Conservation (phyloP, 2,797 vertebrate species). For the Malurus splendens region DNA sequence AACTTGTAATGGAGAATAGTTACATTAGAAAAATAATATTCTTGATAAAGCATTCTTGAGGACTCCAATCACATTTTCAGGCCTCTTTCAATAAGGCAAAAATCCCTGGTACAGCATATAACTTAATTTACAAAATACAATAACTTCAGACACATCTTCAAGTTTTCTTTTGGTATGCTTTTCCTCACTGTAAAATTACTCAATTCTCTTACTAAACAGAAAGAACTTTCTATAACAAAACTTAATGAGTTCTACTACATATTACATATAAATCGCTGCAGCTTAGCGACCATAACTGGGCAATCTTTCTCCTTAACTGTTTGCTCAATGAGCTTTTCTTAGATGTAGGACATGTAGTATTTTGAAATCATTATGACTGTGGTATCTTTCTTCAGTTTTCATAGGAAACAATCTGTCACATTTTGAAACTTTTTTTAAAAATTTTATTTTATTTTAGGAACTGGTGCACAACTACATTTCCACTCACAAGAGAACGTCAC, state of each 20-base stretch:
- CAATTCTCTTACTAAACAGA: conserved; percentile 63
- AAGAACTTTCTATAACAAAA: conserved; percentile 67
- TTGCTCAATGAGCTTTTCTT: conserved; percentile 66
- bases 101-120: conserved; percentile 76
- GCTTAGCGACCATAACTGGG: conserved; percentile 43
- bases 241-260: conserved; percentile 64
- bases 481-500: conserved; percentile 76
- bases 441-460: conserved; percentile 61
- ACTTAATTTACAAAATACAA: conserved; percentile 79
- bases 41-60: conserved; percentile 78
- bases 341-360: conserved; percentile 58
- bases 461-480: conserved; percentile 75
- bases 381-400: conserved; percentile 69
- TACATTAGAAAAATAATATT: conserved; percentile 84
- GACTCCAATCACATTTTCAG: conserved; percentile 72
- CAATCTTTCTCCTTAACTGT: conserved; percentile 43
- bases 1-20: conserved; percentile 73
- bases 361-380: conserved; percentile 62
- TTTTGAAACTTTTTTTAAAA: conserved; percentile 32
- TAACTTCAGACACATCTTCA: conserved; percentile 74
- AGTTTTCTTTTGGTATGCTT: conserved; percentile 77
- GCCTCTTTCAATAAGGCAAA: conserved; percentile 78
- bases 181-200: conserved; percentile 66
- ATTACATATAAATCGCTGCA: conserved; percentile 62
- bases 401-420: conserved; percentile 75